Percentiles rank a stretch among this genome's conserved stretches.
phyloP scores from a whole-genome alignment of 2,888 invertebrate species.

The Agrenia bidenticulata region DNA sequence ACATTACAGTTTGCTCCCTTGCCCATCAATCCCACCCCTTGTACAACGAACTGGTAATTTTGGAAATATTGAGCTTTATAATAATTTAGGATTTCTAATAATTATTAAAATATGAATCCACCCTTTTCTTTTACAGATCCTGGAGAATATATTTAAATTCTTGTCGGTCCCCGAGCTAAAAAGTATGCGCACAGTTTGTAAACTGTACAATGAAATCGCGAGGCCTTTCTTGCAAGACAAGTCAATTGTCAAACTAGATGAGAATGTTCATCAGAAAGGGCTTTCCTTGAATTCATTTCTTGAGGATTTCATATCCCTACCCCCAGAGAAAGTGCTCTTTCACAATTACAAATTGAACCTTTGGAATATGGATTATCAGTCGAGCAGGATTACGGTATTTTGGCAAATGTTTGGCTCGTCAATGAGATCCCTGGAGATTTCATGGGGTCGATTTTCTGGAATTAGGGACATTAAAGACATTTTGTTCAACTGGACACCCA shows the following conservation, averaged over 20 bases:
- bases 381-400: constrained; percentile 22
- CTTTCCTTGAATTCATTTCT: constrained; percentile 19
- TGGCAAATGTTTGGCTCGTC: constrained; percentile 37
- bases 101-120: neutral
- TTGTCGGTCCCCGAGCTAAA: constrained; percentile 35
- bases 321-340: constrained; percentile 23
- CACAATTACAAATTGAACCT: constrained; percentile 35
- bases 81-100: neutral
- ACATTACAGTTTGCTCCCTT: neutral
- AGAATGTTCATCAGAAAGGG: constrained; percentile 28
- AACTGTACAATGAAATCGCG: constrained; percentile 33
- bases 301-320: constrained; percentile 3
- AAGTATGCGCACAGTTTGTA: constrained; percentile 29
- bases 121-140: constrained; percentile 26
- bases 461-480: constrained; percentile 9
- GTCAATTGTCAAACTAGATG: constrained; percentile 28
- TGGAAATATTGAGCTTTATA: constrained; percentile 1
- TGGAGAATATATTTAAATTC: constrained; percentile 40
- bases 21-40: neutral
- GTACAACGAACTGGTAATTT: constrained; percentile 1
- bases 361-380: constrained; percentile 23
- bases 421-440: constrained; percentile 35
- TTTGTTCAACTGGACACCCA: constrained; percentile 37
- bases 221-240: constrained; percentile 35
- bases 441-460: constrained; percentile 22